Base-by-base conservation (phyloP, 2,797 vertebrate species). In the Xenops minutus region DNA sequence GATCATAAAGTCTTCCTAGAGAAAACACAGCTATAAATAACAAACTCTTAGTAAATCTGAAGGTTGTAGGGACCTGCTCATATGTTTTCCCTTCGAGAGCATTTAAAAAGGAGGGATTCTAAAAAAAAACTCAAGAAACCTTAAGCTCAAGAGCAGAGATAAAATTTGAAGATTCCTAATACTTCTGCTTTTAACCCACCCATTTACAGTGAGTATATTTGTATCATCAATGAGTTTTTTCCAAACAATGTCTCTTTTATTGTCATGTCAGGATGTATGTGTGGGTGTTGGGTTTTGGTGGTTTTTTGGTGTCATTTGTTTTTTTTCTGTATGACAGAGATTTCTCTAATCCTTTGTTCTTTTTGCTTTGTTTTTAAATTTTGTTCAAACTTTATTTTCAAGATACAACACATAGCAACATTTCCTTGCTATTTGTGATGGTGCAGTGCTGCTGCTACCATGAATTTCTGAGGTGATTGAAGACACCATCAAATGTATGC, bases 371-470 rank as follows among this genome's bases (percentile, higher is more conserved):
- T 16, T 78, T 76, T 59, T 20, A 2, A 29, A 22, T 43, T 32
- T 55, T 77, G 8, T 32, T 21, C 2, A 34, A 72, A 34, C 6
- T n/a, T 54, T 39, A 37, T 14, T 84, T 19, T 49, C 63, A 49
- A 64, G 21, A 66, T 41, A 64, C 0, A 0, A 58, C 67, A n/a
- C 1, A 3, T 22, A 68, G 29, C 8, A 64, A 6, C 14, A 43
- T 76, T 89, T 79, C 17, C 5, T 46, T 46, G 27, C 32, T 69
- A 6, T 15, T 82, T 82, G 8, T 66, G 9, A 27, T 41, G 15
- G 8, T 24, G 9, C 54, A 14, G 27, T 41, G 59, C 13, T 78
- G 21, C 27, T 78, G 14, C 11, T 85, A 22, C 30, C 7, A 1
- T 24, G 32, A 85, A 51, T 67, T 41, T 79, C 13, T 73, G 32